phyloP scores from a whole-genome alignment of 1,140 invertebrate genomes.

The Bombus waltoni region DNA sequence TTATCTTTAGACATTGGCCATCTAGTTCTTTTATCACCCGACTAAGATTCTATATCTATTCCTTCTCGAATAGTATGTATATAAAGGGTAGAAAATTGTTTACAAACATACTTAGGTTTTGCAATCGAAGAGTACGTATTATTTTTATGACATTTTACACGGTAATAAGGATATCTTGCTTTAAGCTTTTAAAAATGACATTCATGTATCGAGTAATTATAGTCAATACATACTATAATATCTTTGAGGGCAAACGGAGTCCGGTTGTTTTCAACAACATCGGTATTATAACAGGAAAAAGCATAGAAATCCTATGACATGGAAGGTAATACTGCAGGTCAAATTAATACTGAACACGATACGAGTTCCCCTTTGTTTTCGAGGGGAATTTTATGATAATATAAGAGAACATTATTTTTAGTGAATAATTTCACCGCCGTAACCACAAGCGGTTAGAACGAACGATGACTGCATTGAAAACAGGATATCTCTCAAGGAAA shows the following conservation, averaged over 20 bases:
- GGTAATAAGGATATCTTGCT: not conserved
- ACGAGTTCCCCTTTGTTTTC: not conserved
- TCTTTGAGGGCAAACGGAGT: constrained; percentile 1
- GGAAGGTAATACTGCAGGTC: not conserved
- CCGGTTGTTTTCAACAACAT: constrained; percentile 15
- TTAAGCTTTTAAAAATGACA: not conserved
- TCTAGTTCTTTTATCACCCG: not conserved
- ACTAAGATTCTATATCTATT: not conserved
- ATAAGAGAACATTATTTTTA: too few relatives aligned
- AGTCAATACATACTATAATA: not conserved
- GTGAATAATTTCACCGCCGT: constrained; percentile 19
- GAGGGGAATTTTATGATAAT: not conserved
- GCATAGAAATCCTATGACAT: not conserved
- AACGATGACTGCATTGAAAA: not conserved
- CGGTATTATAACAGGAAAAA: constrained; percentile 2
- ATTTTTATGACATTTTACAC: not conserved
- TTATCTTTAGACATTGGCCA: constrained; percentile 5
- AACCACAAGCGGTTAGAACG: constrained; percentile 44
- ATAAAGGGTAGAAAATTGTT: not conserved
- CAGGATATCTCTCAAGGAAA: not conserved
- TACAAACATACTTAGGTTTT: not conserved
- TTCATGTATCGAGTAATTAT: constrained; percentile 14
- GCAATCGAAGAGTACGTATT: too few relatives aligned
- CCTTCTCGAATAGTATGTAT: not conserved
- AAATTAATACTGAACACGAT: constrained; percentile 1